phyloP scores from a whole-genome alignment of 2,888 invertebrate species.

The Thereva unica region DNA sequence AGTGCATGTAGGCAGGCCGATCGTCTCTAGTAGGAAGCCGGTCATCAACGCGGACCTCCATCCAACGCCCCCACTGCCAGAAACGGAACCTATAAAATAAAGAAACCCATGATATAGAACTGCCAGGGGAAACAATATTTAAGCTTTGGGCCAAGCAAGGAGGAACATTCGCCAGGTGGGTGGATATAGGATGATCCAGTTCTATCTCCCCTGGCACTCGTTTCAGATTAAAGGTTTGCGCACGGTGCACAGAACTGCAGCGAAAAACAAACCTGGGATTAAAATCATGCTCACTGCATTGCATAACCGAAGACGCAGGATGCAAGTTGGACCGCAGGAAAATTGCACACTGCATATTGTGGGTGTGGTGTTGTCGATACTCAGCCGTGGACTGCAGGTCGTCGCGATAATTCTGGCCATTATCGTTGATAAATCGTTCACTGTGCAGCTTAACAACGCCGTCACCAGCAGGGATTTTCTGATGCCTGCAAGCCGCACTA shows the following conservation, averaged over 20 bases:
- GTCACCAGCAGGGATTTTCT: constrained; percentile 19
- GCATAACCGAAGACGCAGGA: constrained; percentile 16
- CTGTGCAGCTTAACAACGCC: constrained; percentile 14
- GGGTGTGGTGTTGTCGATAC: constrained; percentile 24
- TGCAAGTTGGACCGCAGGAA: constrained; percentile 29
- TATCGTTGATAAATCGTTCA: constrained; percentile 34
- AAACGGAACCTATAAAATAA: constrained; percentile 65
- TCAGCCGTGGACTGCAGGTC: constrained; percentile 2
- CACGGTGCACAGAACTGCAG: background rate
- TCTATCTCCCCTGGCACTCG: background rate
- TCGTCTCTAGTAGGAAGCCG: constrained; percentile 72
- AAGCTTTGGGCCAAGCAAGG: background rate
- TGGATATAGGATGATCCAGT: constrained; percentile 4
- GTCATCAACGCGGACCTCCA: constrained; percentile 76
- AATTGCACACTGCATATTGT: constrained; percentile 20
- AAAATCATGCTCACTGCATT: constrained; percentile 3
- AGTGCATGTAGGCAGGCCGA: constrained; percentile 66
- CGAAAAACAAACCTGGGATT: constrained; percentile 10
- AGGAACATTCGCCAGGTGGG: background rate
- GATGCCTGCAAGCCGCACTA: constrained; percentile 2
- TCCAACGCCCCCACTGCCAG: constrained; percentile 82
- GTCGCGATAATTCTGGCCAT: constrained; percentile 32
- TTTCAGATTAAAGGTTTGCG: no score
- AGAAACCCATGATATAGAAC: no score
- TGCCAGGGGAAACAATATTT: background rate